Percentiles rank a stretch among this genome's conserved stretches.
phyloP scores from a whole-genome alignment of 2,113 vertebrate species.

The Triplophysa tibetana region DNA sequence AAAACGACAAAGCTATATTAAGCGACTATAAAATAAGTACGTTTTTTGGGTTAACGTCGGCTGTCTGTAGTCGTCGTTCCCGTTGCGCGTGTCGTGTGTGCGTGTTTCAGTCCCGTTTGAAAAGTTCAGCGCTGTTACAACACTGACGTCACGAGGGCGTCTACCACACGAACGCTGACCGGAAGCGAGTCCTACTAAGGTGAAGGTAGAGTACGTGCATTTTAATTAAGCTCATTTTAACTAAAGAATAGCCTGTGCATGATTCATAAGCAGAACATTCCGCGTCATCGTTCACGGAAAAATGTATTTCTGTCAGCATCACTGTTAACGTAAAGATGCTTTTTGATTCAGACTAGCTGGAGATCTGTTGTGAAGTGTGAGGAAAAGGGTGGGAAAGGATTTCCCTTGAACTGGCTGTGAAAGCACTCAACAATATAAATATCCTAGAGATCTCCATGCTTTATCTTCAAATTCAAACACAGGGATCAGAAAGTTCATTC shows the following conservation, averaged over 20 bases:
- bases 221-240: not conserved
- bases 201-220: not conserved
- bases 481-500: not conserved
- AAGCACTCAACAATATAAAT: not conserved
- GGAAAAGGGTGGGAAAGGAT: slow-evolving; percentile 55
- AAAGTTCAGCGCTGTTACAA: slow-evolving; percentile 42
- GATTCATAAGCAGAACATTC: not conserved
- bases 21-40: not conserved
- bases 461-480: not conserved
- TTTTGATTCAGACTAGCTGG: not conserved
- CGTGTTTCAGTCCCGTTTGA: slow-evolving; percentile 44
- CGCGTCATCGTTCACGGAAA: too few species aligned
- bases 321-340: not conserved
- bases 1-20: not conserved
- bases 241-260: too few species aligned
- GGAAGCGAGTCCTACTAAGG: not conserved
- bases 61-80: not conserved
- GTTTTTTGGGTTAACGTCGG: not conserved
- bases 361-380: not conserved
- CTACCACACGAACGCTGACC: not conserved
- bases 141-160: slow-evolving; percentile 45
- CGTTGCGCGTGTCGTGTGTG: not conserved
- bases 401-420: slow-evolving; percentile 43
- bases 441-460: not conserved
- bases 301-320: not conserved